Conservation (phyloP, 1,140 invertebrate genomes). For the Zelostemma sp. region DNA sequence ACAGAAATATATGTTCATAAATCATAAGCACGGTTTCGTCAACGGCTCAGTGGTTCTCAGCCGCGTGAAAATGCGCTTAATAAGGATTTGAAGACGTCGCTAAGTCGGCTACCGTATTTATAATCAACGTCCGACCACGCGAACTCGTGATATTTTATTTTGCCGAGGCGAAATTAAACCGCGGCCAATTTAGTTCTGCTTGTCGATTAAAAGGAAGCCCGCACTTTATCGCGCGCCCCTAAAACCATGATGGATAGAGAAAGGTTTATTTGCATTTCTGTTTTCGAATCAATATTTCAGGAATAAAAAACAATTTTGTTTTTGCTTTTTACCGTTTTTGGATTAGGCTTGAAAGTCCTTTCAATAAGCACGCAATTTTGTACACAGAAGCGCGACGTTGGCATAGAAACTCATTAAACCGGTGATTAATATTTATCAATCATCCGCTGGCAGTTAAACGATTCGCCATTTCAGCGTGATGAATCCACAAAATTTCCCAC, state of each 20-base stretch:
- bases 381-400: no score
- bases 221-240: not conserved
- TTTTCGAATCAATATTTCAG: no score
- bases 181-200: not conserved
- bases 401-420: no score
- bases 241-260: not conserved
- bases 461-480: no score
- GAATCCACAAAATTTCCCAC: no score
- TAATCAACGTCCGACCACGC: slow-evolving; percentile 18
- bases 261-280: slow-evolving; percentile 2
- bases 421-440: no score
- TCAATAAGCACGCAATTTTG: no score
- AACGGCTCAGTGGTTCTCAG: slow-evolving; percentile 46
- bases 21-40: slow-evolving; percentile 48
- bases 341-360: no score
- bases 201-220: not conserved
- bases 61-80: not conserved
- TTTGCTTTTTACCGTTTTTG: no score
- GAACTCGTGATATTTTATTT: slow-evolving; percentile 8
- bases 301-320: no score
- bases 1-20: slow-evolving; percentile 47
- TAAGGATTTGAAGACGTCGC: slow-evolving; percentile 6
- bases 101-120: slow-evolving; percentile 19
- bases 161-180: not conserved
- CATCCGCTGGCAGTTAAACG: no score